Base-by-base conservation (phyloP, 1,140 invertebrate genomes). In the Tetramorium alpestre region DNA sequence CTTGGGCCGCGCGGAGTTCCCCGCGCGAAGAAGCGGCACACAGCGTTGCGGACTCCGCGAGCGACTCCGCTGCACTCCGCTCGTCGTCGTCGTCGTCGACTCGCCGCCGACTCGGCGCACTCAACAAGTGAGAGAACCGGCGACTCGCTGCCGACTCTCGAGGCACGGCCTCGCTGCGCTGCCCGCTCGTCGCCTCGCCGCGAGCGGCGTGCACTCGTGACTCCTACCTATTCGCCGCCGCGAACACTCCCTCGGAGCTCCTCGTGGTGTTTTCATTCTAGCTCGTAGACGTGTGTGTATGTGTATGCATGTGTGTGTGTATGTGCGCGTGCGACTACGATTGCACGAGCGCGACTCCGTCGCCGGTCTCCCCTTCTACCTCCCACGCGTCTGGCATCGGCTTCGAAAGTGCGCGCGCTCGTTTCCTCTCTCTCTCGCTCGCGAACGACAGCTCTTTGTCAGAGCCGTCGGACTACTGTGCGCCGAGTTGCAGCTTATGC, bases 71-170 rank as follows among this genome's bases (percentile, higher is more conserved):
- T 86, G 87, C 81, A 84, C 86, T 86, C 86, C 51, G 88, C 87
- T 22, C 88, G 86, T 22, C 88, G 86, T 88, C 49, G 70, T 51
- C 69, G 47, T 51, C 69, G 47, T 51, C 51, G 54, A 60, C 73
- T 90, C 72, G 58, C 72, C 73, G 58, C 65, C 90, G 92, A 78
- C 64, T 54, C 44, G 93, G 94, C 67, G 80, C 94, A 92, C 94
- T 94, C 94, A 95, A 95, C 94, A 95, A 95, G 94, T 94, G 94
- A 95, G 93, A 92, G 88, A 87, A 89, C 65, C 90, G 88, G 88
- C 89, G 33, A 33, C 33, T 33, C 33, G 87, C 91, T 90, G 86
- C 88, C 86, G 87, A 81, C 88, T 58, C 44, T 16, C 76, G 64
- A 69, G 49, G 28, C 64, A 41, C 76, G 60, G 80, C 73, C 80